These are phyloP conservation scores for Xanthia togata DNA, from an alignment of 2,888 invertebrate genomes.

Conservation along the genomic window DNA sequence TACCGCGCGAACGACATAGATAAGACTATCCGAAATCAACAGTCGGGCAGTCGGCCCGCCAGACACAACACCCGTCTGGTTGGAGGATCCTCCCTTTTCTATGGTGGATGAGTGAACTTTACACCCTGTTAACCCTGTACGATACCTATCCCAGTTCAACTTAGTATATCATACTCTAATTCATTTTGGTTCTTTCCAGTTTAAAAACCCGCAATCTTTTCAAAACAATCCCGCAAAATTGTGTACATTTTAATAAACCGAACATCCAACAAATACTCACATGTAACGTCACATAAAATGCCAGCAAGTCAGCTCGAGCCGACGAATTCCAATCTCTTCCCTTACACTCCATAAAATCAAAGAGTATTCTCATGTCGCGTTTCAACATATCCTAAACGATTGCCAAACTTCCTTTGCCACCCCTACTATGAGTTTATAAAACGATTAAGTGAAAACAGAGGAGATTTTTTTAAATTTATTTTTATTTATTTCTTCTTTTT, in stretches of 20 bases:
- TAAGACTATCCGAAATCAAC: no score
- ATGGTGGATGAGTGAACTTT: no score
- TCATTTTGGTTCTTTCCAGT: no score
- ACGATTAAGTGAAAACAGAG: not conserved
- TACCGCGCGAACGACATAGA: no score
- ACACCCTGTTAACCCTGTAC: no score
- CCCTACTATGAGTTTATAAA: constrained; percentile 43
- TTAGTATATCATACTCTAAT: no score
- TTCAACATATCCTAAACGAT: constrained; percentile 64
- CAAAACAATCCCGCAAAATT: not conserved
- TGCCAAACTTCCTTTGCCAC: constrained; percentile 54
- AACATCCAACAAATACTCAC: constrained; percentile 31
- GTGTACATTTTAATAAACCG: constrained; percentile 19
- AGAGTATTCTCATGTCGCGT: constrained; percentile 64
- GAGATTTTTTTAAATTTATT: no score
- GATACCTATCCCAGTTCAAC: no score
- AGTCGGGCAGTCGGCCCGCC: no score
- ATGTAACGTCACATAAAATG: constrained; percentile 45
- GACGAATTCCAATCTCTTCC: constrained; percentile 63
- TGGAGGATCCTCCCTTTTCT: no score
- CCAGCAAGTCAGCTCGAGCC: constrained; percentile 48
- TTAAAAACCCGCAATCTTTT: no score
- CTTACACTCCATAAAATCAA: constrained; percentile 68
- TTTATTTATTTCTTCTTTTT: not conserved
- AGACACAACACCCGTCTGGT: no score